Base-by-base conservation (phyloP, 1,140 invertebrate species). In the Formica exsecta region DNA sequence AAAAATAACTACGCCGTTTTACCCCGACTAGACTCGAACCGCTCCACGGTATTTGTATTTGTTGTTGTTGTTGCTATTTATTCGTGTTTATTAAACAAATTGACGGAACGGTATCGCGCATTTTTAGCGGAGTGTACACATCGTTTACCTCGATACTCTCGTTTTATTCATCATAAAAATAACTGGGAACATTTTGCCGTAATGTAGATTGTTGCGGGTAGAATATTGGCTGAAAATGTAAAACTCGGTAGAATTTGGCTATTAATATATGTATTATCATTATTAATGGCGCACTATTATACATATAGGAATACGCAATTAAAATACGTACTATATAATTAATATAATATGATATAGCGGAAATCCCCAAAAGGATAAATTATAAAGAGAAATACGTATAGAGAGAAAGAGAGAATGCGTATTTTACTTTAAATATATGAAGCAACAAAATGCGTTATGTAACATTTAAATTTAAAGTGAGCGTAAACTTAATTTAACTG, bases 21-120 rank as follows among this genome's bases (percentile, higher is more conserved):
- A 13, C 57, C 51, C 8, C 3, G 48, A 57, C 65, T 59, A 70
- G 65, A 70, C 51, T 32, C n/a, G n/a, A 11, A 19, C 36, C 22
- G 32, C 36, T 57, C 66, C 38, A 41, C 8, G 38, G 19, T 38
- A 19, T 22, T 38, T 41, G 44, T 71, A 71, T 32, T 32, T 32
- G 32, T 29, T 29, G 25, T 29, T 80, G 44, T 51, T 51, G 32
- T 61, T 25, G 79, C 68, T 36, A 83, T 61, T 74, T 83, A 83
- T 83, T 74, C 25, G 13, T 61, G 19, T 81, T 59, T 83, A 83
- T 83, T 83, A 83, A 83, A 41, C 25, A 83, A 73, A 83, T 83
- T 73, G 66, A 61, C 66, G 51, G 5, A 59, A 22, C 7, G 25
- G 41, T 48, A 71, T 70, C 19, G 36, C 16, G 48, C 36, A 41